phyloP scores from a whole-genome alignment of 2,113 vertebrate species.

The Salminus brasiliensis region DNA sequence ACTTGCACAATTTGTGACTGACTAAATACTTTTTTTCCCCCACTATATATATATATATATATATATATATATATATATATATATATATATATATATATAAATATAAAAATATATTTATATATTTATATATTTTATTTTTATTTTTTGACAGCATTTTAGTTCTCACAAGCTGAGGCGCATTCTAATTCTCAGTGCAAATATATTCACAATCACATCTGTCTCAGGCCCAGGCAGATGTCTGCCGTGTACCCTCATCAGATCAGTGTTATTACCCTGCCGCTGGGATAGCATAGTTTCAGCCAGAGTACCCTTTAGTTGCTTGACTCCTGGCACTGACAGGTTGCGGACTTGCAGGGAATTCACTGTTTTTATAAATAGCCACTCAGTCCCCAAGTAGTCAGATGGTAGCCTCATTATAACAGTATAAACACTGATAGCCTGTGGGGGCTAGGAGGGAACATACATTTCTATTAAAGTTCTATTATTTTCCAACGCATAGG shows the following conservation, averaged over 20 bases:
- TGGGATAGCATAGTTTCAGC: not conserved
- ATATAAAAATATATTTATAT: no score
- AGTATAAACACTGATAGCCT: conserved; percentile 5
- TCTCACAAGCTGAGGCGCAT: not conserved
- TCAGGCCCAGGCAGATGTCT: not conserved
- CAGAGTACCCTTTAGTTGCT: not conserved
- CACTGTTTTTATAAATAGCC: conserved; percentile 15
- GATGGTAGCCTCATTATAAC: not conserved
- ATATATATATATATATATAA: no score
- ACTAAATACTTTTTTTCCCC: no score
- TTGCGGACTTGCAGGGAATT: conserved; percentile 9
- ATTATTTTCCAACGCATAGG: conserved; percentile 15
- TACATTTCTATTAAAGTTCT: not conserved
- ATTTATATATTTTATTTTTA: no score
- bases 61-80: no score
- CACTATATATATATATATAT: no score
- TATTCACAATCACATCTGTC: not conserved
- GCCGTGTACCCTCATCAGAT: not conserved
- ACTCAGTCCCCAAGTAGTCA: not conserved
- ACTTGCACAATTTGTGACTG: no score
- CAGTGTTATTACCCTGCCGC: not conserved
- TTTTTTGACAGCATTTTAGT: no score
- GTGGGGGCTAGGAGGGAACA: not conserved
- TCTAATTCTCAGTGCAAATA: not conserved
- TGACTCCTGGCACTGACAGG: not conserved